Evolutionary conservation across 2,797 vertebrate genomes (phyloP).

Genomic region (Rhinella marina): DNA sequence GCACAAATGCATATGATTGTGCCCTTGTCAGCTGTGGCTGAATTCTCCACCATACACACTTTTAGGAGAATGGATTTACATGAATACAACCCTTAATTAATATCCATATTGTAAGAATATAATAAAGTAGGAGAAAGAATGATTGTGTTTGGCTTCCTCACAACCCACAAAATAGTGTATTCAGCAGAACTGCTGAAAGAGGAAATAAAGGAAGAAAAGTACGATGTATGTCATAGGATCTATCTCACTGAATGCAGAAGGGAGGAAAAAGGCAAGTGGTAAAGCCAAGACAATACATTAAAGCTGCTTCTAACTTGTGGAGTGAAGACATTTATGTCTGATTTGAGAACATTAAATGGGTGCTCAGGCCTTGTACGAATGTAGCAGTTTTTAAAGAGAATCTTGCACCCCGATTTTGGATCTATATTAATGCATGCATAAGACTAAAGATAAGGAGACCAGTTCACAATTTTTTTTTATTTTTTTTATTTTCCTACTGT

Average conservation of each 20-base stretch:
- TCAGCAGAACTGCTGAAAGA: slow-evolving; percentile 28
- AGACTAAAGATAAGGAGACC: no score
- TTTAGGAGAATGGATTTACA: neutral
- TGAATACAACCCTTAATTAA: neutral
- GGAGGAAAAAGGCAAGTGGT: neutral
- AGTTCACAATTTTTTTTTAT: no score
- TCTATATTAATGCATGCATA: no score
- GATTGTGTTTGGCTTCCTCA: neutral
- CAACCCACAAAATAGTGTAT: neutral
- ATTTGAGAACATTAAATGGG: no score
- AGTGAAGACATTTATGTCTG: no score
- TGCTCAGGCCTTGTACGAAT: no score
- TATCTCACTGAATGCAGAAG: slow-evolving; percentile 22
- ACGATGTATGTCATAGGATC: neutral
- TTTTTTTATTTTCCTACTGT: no score
- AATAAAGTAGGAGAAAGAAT: slow-evolving; percentile 7
- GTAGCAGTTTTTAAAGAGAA: no score
- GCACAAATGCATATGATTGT: neutral
- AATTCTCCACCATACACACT: neutral
- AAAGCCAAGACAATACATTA: neutral
- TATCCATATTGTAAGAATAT: neutral
- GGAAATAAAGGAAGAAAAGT: neutral
- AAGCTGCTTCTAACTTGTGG: neutral
- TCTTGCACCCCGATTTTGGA: no score
- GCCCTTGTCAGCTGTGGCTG: neutral